Evolutionary conservation across 2,797 vertebrate species (phyloP), one percentile per base, ranked within the genome.

Genomic region (Enteromius paludinosus): DNA sequence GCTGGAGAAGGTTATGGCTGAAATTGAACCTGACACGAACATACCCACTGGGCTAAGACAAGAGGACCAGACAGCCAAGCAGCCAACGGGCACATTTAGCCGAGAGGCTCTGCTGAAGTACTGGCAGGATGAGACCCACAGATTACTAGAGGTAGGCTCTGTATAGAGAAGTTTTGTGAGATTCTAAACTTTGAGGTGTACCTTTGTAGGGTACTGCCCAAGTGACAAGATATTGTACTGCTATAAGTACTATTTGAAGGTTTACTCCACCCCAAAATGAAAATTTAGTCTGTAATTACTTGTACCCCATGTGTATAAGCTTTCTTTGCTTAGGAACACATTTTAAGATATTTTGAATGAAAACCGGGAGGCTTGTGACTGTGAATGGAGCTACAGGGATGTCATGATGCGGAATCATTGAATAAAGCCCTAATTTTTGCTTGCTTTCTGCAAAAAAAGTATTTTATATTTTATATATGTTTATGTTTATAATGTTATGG

Each of bases 111-210:
- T 98, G 90, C 93, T 96, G 92, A 96, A 95, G 75, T 96, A 97
- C 69, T 97, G 96, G 96, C 95, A 97, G 91, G 94, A 95, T 17
- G 96, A 97, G 85, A 96, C 95, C 84, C 93, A 89, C 86, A 96
- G 95, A 86, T 92, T 96, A 65, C 81, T 95, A 76, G 92, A 96
- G 86, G 92, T 93, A 81, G 17, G 41, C 75, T 81, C 6, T 76
- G 52, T 0, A 9, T 4, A 0, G 38, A 72, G 78, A 84, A 89
- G 89, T 89, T 92, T 82, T 86, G 88, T 86, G 85, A 86, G 41
- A 30, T n/a, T 4, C 30, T 20, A 20, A 49, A 49, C 18, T 52
- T 52, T 33, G 17, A 56, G 52, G 52, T 23, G 65, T 73, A 49
- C 5, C 17, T 7, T 73, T 68, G 35, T 41, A 43, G 43, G 15